phyloP scores from a whole-genome alignment of 2,888 invertebrate genomes.

The Epirrhoe tristata region DNA sequence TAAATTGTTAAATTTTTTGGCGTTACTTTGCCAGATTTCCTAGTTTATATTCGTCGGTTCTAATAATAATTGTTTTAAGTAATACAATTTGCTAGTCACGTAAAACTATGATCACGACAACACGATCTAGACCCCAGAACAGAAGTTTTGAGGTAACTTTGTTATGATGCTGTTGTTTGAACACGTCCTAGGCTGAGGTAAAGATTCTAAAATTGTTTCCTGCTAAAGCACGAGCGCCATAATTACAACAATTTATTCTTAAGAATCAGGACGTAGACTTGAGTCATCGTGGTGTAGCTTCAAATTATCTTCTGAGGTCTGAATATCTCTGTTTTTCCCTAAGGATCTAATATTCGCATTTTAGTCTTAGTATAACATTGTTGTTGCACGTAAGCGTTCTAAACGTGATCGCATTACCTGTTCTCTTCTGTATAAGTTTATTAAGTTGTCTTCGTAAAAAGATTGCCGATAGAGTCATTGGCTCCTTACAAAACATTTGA shows the following conservation, averaged over 20 bases:
- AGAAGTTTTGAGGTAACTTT: conserved; percentile 57
- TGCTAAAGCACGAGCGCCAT: conserved; percentile 36
- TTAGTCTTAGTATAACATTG: neutral
- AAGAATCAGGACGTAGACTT: neutral
- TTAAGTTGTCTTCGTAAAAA: conserved; percentile 16
- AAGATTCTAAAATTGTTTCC: conserved; percentile 49
- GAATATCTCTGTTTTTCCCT: neutral
- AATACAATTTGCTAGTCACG: conserved; percentile 66
- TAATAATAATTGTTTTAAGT: conserved; percentile 52
- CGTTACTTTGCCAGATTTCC: neutral
- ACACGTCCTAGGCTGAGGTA: conserved; percentile 48
- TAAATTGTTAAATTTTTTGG: neutral
- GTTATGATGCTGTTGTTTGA: conserved; percentile 63
- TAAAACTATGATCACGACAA: conserved; percentile 69
- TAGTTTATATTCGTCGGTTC: neutral
- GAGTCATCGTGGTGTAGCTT: neutral
- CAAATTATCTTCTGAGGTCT: no score
- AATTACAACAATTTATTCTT: conserved; percentile 32
- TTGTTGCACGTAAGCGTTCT: neutral
- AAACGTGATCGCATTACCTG: conserved; percentile 27
- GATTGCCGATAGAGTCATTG: conserved; percentile 28
- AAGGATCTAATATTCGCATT: neutral
- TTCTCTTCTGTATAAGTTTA: conserved; percentile 20
- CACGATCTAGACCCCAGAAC: conserved; percentile 59
- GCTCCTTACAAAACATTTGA: conserved; percentile 28